phyloP scores from a whole-genome alignment of 2,888 invertebrate species.

The Drosophila kuntzei region DNA sequence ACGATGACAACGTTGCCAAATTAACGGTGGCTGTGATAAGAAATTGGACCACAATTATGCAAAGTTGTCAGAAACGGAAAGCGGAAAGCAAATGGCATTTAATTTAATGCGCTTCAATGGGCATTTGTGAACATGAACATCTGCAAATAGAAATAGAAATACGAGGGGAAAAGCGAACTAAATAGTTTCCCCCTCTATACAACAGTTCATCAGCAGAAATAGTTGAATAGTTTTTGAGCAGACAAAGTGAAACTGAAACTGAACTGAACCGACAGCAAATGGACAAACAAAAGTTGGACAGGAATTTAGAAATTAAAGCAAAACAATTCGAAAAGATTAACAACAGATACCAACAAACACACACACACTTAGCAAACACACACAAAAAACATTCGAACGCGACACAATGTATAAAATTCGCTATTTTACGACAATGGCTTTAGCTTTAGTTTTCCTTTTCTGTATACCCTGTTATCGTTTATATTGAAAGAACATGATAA shows the following conservation, averaged over 20 bases:
- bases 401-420: slow-evolving; percentile 55
- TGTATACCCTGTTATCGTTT: slow-evolving; percentile 30
- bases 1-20: slow-evolving; percentile 12
- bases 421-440: slow-evolving; percentile 50
- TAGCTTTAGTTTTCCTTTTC: slow-evolving; percentile 44
- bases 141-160: slow-evolving; percentile 20
- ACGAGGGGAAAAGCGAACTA: slow-evolving; percentile 1
- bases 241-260: slow-evolving; percentile 12
- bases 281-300: slow-evolving; percentile 64
- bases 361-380: slow-evolving; percentile 3
- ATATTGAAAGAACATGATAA: not conserved
- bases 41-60: slow-evolving; percentile 50
- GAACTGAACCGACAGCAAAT: slow-evolving; percentile 41
- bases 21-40: slow-evolving; percentile 36
- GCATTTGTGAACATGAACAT: slow-evolving; percentile 13
- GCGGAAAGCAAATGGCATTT: slow-evolving; percentile 58
- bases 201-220: slow-evolving; percentile 59
- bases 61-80: slow-evolving; percentile 34
- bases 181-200: slow-evolving; percentile 6
- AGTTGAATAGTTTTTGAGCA: slow-evolving; percentile 45
- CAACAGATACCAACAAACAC: slow-evolving; percentile 55
- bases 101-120: slow-evolving; percentile 63
- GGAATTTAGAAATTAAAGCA: slow-evolving; percentile 76
- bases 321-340: slow-evolving; percentile 79
- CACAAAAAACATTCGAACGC: slow-evolving; percentile 23